These are phyloP conservation scores for Rhabdomys pumilio DNA, from an alignment of 2,797 vertebrate species.

Conservation along the genomic window DNA sequence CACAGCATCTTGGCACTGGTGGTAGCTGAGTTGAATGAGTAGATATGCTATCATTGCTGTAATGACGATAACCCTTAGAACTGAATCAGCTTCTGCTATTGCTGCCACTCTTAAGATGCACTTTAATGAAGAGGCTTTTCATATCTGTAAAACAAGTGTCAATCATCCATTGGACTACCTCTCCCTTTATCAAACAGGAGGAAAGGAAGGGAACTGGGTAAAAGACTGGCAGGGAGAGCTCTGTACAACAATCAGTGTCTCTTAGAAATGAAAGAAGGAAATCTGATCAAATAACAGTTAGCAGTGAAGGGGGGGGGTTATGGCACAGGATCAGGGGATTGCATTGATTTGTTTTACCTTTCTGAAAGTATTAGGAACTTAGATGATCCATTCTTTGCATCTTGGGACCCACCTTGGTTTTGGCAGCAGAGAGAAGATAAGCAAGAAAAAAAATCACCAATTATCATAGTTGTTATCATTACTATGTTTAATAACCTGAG, in stretches of 20 bases:
- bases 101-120: not conserved
- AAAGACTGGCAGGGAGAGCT: not conserved
- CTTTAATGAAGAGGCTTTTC: slow-evolving; percentile 3
- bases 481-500: not conserved
- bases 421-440: not conserved
- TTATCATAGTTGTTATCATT: not conserved
- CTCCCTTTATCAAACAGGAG: not conserved
- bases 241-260: not conserved
- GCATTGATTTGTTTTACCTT: not conserved
- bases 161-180: not conserved
- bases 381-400: not conserved
- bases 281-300: not conserved
- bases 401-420: not conserved
- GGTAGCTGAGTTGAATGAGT: not conserved
- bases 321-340: not conserved
- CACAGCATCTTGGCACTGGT: not conserved
- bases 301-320: not conserved
- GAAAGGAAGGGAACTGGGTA: not conserved
- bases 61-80: not conserved
- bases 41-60: not conserved
- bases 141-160: not conserved
- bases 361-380: not conserved
- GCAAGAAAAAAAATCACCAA: not conserved
- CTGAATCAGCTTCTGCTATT: not conserved
- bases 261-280: not conserved